A percentile compares a stretch with the other conserved stretches of the same genome.
phyloP scores from a whole-genome alignment of 2,888 invertebrate species.

The Resseliella maxima region DNA sequence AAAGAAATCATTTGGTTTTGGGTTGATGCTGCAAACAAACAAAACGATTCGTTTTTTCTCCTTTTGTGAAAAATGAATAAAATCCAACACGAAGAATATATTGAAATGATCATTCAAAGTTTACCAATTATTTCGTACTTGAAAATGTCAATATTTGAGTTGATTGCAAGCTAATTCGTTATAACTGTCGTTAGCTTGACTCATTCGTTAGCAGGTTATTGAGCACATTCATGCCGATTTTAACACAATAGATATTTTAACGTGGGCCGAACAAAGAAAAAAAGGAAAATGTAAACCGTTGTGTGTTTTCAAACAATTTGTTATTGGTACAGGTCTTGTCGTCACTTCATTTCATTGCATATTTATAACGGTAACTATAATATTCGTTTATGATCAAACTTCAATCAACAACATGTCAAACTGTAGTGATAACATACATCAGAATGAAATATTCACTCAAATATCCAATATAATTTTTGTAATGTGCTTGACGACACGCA shows the following conservation, averaged over 20 bases:
- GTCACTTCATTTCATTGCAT: conserved; percentile 4
- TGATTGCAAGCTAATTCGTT: conserved; percentile 42
- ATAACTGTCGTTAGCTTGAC: conserved; percentile 6
- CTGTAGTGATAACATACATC: not conserved
- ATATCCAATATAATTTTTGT: conserved; percentile 19
- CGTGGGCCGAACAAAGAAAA: conserved; percentile 9
- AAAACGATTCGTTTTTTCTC: too few relatives aligned
- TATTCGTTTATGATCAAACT: not conserved
- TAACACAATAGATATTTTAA: not conserved
- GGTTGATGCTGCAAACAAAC: not conserved
- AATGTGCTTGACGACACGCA: conserved; percentile 3
- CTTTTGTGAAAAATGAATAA: not conserved
- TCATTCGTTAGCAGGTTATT: conserved; percentile 19
- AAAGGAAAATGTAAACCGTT: conserved; percentile 19
- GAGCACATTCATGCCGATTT: not conserved
- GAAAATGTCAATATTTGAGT: conserved; percentile 53
- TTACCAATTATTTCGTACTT: not conserved
- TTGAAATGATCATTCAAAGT: not conserved
- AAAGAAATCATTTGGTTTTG: not conserved
- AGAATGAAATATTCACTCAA: too few relatives aligned
- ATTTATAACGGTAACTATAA: conserved; percentile 14
- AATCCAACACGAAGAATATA: not conserved
- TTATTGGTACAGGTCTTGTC: conserved; percentile 22
- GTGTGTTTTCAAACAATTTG: conserved; percentile 23
- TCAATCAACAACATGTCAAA: not conserved